These are phyloP conservation scores for Parnassius orleans DNA, from an alignment of 2,888 invertebrate genomes.

Conservation along the genomic window DNA sequence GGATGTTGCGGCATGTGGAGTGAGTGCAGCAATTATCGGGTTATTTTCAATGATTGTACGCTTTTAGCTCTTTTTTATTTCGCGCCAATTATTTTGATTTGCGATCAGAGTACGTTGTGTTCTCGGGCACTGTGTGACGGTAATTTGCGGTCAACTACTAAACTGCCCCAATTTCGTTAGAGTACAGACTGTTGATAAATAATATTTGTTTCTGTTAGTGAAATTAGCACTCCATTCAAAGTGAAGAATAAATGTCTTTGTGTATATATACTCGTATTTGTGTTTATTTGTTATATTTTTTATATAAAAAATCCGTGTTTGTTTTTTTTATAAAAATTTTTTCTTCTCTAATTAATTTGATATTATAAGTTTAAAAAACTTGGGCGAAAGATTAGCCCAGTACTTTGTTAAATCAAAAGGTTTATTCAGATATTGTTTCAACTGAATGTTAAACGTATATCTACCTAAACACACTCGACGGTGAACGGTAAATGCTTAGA, in stretches of 20 bases:
- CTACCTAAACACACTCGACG: too few species aligned
- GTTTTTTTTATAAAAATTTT: too few species aligned
- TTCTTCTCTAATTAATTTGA: too few species aligned
- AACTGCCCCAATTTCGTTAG: constrained; percentile 30
- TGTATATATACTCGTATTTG: background rate
- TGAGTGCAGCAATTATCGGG: constrained; percentile 51
- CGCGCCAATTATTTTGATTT: constrained; percentile 55
- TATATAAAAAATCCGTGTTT: background rate
- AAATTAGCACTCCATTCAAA: too few species aligned
- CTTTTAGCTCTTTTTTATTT: constrained; percentile 50
- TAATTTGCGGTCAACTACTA: constrained; percentile 44
- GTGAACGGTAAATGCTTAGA: too few species aligned
- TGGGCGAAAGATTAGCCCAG: too few species aligned
- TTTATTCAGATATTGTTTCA: too few species aligned
- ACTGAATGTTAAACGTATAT: too few species aligned
- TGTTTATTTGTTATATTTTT: background rate
- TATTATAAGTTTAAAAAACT: too few species aligned
- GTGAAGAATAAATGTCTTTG: background rate
- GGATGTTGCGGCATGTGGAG: constrained; percentile 54
- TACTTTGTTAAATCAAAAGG: too few species aligned
- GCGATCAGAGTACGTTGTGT: constrained; percentile 44
- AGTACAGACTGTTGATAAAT: constrained; percentile 26
- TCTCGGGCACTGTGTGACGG: constrained; percentile 46
- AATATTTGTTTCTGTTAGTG: background rate
- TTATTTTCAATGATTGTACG: constrained; percentile 50